These are phyloP conservation scores for Phortica variegata DNA, from an alignment of 1,140 invertebrate species.

Conservation along the genomic window DNA sequence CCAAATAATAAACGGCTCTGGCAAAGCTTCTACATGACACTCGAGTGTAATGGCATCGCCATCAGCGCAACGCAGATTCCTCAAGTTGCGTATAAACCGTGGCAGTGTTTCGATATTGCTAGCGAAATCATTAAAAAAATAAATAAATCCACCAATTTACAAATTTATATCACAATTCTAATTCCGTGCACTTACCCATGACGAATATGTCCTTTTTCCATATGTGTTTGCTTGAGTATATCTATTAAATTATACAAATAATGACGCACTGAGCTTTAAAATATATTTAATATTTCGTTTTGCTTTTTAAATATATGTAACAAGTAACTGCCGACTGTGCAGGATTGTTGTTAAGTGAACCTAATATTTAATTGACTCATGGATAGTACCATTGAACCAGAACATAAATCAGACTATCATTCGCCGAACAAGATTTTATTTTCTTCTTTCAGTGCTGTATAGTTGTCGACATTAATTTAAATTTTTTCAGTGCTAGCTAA, in stretches of 20 bases:
- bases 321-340: too few relatives aligned
- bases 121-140: slow-evolving; percentile 14
- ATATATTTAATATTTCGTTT: background rate
- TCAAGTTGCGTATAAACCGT: slow-evolving; percentile 67
- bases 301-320: background rate
- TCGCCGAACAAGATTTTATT: too few relatives aligned
- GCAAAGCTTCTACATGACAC: slow-evolving; percentile 69
- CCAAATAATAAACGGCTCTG: slow-evolving; percentile 73
- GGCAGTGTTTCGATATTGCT: slow-evolving; percentile 77
- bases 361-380: too few relatives aligned
- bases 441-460: too few relatives aligned
- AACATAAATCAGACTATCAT: too few relatives aligned
- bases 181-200: slow-evolving; percentile 47
- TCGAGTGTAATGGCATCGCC: slow-evolving; percentile 78
- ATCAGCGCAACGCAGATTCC: slow-evolving; percentile 77
- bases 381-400: too few relatives aligned
- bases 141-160: slow-evolving; percentile 3
- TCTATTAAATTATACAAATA: slow-evolving; percentile 27
- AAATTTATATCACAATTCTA: background rate
- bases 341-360: too few relatives aligned
- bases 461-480: too few relatives aligned
- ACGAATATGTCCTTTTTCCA: slow-evolving; percentile 54
- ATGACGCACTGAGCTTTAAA: too few relatives aligned
- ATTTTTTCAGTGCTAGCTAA: too few relatives aligned
- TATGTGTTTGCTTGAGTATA: slow-evolving; percentile 45